These are phyloP conservation scores for Eupeodes luniger DNA, from an alignment of 2,888 invertebrate genomes.

Conservation along the genomic window DNA sequence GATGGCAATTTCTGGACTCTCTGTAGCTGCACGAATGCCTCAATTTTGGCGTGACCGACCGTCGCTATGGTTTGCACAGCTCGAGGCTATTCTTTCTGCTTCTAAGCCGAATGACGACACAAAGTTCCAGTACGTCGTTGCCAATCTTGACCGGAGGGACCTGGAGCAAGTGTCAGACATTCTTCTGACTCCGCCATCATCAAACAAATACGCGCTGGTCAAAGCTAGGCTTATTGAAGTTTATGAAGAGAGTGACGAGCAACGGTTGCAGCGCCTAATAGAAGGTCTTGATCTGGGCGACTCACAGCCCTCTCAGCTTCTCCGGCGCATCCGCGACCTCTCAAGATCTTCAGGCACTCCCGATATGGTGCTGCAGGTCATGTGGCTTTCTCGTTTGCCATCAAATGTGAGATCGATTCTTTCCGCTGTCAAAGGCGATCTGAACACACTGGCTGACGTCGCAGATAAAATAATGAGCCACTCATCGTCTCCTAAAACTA, in stretches of 20 bases:
- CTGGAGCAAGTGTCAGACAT: slow-evolving; percentile 29
- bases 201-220: background rate
- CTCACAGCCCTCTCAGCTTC: slow-evolving; percentile 4
- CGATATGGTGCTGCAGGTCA: no score
- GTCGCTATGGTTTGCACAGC: slow-evolving; percentile 40
- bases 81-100: slow-evolving; percentile 33
- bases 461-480: slow-evolving; percentile 31
- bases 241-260: slow-evolving; percentile 32
- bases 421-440: slow-evolving; percentile 26
- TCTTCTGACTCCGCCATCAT: background rate
- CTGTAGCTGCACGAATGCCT: slow-evolving; percentile 2
- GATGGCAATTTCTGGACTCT: no score
- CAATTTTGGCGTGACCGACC: slow-evolving; percentile 47
- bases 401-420: background rate
- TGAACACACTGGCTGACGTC: slow-evolving; percentile 19
- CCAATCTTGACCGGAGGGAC: background rate
- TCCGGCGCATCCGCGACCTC: slow-evolving; percentile 20
- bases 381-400: no score
- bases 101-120: slow-evolving; percentile 27
- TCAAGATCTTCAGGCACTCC: slow-evolving; percentile 12
- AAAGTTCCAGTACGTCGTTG: slow-evolving; percentile 13
- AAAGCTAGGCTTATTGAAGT: slow-evolving; percentile 1
- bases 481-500: slow-evolving; percentile 16
- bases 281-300: slow-evolving; percentile 18
- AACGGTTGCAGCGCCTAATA: slow-evolving; percentile 3